Percentiles rank a stretch among this genome's conserved stretches.
Conservation (phyloP, 2,797 vertebrate species). For the Myotis vivesi region DNA sequence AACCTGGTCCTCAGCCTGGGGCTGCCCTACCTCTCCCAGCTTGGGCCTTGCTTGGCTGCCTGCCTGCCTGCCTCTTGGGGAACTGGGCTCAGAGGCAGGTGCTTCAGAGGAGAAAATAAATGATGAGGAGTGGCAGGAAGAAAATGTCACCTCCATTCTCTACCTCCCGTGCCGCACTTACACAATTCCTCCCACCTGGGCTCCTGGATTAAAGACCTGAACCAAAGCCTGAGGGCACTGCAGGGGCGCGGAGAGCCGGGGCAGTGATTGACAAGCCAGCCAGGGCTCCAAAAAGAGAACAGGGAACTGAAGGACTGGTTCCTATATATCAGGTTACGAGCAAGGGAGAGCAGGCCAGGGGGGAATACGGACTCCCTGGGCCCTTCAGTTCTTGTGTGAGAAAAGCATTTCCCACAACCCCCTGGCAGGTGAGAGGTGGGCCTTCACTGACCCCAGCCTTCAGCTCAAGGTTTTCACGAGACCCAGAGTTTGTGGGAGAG, state of each 20-base stretch:
- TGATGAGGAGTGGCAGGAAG: slow-evolving; percentile 34
- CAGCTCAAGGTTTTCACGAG: neutral
- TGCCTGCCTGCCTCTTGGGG: neutral
- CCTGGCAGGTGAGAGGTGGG: neutral
- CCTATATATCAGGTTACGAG: neutral
- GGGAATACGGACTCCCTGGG: neutral
- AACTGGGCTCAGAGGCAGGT: slow-evolving; percentile 21
- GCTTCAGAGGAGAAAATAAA: slow-evolving; percentile 37
- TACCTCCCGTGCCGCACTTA: slow-evolving; percentile 56
- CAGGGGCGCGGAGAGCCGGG: neutral
- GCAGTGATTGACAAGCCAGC: neutral
- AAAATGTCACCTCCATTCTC: slow-evolving; percentile 56
- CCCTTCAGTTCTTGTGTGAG: neutral
- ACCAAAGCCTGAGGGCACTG: neutral
- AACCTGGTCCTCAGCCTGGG: neutral
- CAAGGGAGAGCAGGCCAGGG: neutral
- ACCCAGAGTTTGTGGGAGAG: neutral
- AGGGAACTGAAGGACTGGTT: neutral
- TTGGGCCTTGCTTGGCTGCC: slow-evolving; percentile 32
- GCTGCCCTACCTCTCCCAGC: slow-evolving; percentile 31
- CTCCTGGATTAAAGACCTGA: neutral
- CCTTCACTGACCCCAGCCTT: neutral
- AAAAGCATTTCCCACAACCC: neutral
- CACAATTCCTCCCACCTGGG: neutral
- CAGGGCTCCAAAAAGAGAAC: neutral